Percentiles rank a stretch among this genome's conserved stretches.
phyloP scores from a whole-genome alignment of 2,797 vertebrate species.

The Peromyscus melanophrys region DNA sequence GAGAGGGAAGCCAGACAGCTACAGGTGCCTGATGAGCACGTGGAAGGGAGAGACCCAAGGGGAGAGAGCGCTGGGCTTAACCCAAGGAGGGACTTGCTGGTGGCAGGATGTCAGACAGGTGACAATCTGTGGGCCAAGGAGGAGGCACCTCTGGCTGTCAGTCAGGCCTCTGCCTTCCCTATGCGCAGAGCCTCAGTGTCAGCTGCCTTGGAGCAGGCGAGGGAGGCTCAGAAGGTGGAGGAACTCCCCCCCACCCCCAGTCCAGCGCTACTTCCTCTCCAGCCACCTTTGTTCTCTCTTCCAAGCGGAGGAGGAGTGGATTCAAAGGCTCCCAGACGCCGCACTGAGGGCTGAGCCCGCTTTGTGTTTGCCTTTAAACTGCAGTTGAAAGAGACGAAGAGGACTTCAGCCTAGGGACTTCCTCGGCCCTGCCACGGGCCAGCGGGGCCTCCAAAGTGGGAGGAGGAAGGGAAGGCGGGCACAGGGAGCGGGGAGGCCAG shows the following conservation, averaged over 20 bases:
- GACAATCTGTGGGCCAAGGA: neutral
- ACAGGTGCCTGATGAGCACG: neutral
- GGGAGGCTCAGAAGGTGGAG: neutral
- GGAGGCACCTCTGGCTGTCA: neutral
- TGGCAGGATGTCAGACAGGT: fast-evolving
- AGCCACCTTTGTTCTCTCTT: conserved; percentile 81
- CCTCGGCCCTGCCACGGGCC: conserved; percentile 31
- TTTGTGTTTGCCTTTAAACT: conserved; percentile 83
- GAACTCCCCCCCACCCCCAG: neutral
- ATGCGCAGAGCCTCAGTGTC: neutral
- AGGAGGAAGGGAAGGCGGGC: neutral
- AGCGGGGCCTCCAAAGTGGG: conserved; percentile 40
- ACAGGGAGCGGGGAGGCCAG: neutral
- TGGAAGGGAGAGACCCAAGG: neutral
- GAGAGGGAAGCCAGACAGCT: neutral
- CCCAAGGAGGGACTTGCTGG: neutral
- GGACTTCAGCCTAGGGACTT: conserved; percentile 84
- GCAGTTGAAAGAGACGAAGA: conserved; percentile 81
- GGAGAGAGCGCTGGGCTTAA: neutral
- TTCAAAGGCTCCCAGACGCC: conserved; percentile 82
- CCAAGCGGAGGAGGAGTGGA: conserved; percentile 77
- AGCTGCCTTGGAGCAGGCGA: conserved; percentile 6
- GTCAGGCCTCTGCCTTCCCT: neutral
- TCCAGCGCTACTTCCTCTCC: conserved; percentile 76
- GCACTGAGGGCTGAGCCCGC: conserved; percentile 75